Evolutionary conservation across 2,113 vertebrate genomes (phyloP).

Genomic region (Danionella cerebrum): DNA sequence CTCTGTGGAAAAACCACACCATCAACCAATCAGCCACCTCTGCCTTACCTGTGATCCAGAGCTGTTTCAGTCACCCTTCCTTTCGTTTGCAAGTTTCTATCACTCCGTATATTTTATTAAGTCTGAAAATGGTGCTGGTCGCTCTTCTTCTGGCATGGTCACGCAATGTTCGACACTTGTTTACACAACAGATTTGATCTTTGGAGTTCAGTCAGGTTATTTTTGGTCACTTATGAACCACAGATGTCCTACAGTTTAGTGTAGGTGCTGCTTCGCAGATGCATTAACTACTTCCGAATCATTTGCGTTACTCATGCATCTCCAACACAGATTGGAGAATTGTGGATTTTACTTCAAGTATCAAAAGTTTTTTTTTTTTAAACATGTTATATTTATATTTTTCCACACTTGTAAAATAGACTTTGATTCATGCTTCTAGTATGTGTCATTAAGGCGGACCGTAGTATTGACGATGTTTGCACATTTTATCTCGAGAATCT

Average conservation of each 20-base stretch:
- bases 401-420: conserved; percentile 51
- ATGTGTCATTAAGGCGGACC: conserved; percentile 38
- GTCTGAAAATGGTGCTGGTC: conserved; percentile 38
- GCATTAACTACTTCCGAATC: conserved; percentile 30
- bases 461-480: conserved; percentile 79
- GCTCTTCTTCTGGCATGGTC: not conserved
- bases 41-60: conserved; percentile 56
- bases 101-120: not conserved
- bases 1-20: conserved; percentile 58
- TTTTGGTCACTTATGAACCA: not conserved
- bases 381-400: conserved; percentile 61
- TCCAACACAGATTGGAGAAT: not conserved
- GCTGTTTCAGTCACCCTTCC: not conserved
- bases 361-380: conserved; percentile 44
- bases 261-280: not conserved
- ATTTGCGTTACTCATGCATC: not conserved
- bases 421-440: conserved; percentile 52
- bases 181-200: conserved; percentile 2
- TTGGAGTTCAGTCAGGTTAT: not conserved
- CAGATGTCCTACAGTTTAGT: not conserved
- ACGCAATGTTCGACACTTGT: too few relatives aligned
- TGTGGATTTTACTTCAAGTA: not conserved
- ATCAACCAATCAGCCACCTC: conserved; percentile 57
- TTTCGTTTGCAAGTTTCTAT: not conserved
- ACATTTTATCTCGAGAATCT: conserved; percentile 80